Evolutionary conservation across 1,140 invertebrate genomes (phyloP), one percentile per base, ranked within the genome.

Genomic region (Leptinotarsa defecta): DNA sequence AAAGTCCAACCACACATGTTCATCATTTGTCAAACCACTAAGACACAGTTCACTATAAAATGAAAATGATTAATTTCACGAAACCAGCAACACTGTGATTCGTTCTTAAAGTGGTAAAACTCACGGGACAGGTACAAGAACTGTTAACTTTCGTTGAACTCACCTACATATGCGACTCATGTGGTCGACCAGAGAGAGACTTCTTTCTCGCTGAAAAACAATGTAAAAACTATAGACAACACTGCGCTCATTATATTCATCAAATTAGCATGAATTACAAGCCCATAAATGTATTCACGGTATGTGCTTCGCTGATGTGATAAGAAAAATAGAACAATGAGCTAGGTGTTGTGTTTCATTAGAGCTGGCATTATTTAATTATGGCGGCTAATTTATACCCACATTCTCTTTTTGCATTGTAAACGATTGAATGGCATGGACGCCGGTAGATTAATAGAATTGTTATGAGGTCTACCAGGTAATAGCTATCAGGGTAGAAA

Each of bases 301-400:
- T 34, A 68, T 68, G 27, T 27, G 65, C 19, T 68, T 22, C 20
- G 43, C 65, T 68, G 65, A 68, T 68, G 65, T 34, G 65, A 68
- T 68, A 68, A 68, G 52, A 57, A 68, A 68, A 34, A 68, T 68
- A 17, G 24, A 68, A 68, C 65, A 68, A 68, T 68, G 65, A 19
- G 43, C 8, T 68, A 68, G 65, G 65, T 68, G 65, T 68, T 27
- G 65, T 43, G 65, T 27, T 27, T 4, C 65, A 19, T 43, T 43
- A 43, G 34, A 43, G 34, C 34, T 43, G 34, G 34, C 34, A 43
- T 57, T 13, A 57, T 57, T 57, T 19, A 57, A 57, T 57, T 57
- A 57, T 57, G 52, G 52, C 17, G 52, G 52, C 1, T 57, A n/a
- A 57, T 57, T 57, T 17, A 57, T 57, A 8, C 52, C 15, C 52